Evolutionary conservation across 1,140 invertebrate genomes (phyloP), one percentile per base, ranked within the genome.

Genomic region (Drosophila willistoni): DNA sequence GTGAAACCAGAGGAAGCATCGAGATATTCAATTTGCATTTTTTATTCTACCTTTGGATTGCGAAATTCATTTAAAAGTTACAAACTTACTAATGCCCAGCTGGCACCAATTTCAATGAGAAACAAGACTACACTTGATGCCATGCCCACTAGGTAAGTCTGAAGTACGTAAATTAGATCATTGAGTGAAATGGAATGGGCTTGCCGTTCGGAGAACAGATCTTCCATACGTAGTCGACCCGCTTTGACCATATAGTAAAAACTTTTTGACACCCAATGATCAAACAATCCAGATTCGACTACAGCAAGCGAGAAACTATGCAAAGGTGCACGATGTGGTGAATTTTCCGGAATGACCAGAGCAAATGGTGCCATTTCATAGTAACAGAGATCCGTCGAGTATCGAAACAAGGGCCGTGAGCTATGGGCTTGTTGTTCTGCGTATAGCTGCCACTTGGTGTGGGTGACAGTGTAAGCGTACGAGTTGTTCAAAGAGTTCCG

Each of bases 391-490:
- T 51, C 44, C 17, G 44, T 12, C 0, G 44, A 51, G 44, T 51
- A 51, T 3, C 44, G 44, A 51, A 51, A 51, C 17, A 51, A 9
- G 1, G 44, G 44, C 19, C 44, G 19, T 7, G 44, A 51, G 10
- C 44, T 51, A 5, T 51, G 44, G 17, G 17, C 44, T 22, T 51
- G 44, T 5, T 51, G 44, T 51, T 51, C 44, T 22, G 44, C 44
- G 14, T 51, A 51, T 51, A 51, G 44, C 44, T 51, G 44, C 44
- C 44, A 51, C 10, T 51, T 51, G 17, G 44, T 51, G 12, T 51
- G 19, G 19, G 44, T 51, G 44, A 51, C 44, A 4, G 44, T 51
- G 44, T 51, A 51, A 19, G 44, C 44, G 4, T 51, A 51, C 0
- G 44, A 19, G 17, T 5, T 51, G 3, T 51, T 51, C 44, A 51